Evolutionary conservation across 2,113 vertebrate species (phyloP).

Genomic region (Zapornia atra): DNA sequence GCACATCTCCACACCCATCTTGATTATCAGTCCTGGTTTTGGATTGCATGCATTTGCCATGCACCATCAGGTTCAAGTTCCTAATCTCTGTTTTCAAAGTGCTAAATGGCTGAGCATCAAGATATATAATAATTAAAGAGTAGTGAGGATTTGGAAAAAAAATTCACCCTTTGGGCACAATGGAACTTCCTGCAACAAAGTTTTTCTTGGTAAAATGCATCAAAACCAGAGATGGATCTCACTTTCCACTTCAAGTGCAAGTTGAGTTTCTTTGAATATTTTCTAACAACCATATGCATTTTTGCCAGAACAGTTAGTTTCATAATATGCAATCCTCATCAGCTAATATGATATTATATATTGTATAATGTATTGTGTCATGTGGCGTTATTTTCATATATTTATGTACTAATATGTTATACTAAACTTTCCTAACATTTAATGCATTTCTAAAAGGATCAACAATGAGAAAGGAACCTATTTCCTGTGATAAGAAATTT

Average conservation of each 20-base stretch:
- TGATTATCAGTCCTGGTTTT: not conserved
- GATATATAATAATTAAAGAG: not conserved
- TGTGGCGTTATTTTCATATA: not conserved
- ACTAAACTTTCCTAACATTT: not conserved
- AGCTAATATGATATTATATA: not conserved
- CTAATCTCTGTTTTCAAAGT: not conserved
- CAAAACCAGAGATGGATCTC: not conserved
- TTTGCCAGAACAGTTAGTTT: not conserved
- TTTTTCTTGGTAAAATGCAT: not conserved
- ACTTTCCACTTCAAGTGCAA: not conserved
- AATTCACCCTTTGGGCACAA: not conserved
- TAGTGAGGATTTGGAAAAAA: not conserved
- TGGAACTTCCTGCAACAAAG: not conserved
- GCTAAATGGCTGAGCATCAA: not conserved
- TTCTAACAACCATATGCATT: not conserved
- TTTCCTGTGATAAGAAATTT: not conserved
- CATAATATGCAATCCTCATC: not conserved
- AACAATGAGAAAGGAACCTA: not conserved
- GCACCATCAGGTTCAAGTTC: not conserved
- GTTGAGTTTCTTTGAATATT: not conserved
- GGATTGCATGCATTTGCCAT: not conserved
- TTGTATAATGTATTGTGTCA: no score
- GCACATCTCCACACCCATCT: not conserved
- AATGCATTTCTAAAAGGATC: not conserved
- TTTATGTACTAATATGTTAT: not conserved